Evolutionary conservation across 2,888 invertebrate species (phyloP).

Genomic region (Tanytarsus gracilentus): DNA sequence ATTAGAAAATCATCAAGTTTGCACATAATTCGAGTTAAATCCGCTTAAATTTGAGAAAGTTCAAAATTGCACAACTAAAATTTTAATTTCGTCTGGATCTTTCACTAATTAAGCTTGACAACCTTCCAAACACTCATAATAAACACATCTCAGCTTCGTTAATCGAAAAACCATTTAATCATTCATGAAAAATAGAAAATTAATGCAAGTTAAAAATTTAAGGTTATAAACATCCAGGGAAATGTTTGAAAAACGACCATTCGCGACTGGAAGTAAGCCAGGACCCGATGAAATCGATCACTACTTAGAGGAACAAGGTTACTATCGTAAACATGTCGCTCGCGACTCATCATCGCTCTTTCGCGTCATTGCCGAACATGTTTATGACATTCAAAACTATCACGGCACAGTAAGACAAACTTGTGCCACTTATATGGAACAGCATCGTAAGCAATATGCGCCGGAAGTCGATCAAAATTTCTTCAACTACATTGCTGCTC

Average conservation of each 20-base stretch:
- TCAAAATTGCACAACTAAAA: too few relatives aligned
- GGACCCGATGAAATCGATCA: slow-evolving; percentile 52
- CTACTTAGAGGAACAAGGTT: slow-evolving; percentile 69
- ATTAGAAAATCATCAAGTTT: too few relatives aligned
- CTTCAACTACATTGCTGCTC: slow-evolving; percentile 58
- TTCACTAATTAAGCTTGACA: too few relatives aligned
- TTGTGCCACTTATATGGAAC: slow-evolving; percentile 62
- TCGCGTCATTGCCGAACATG: slow-evolving; percentile 79
- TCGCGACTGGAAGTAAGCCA: slow-evolving; percentile 42
- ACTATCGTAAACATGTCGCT: slow-evolving; percentile 79
- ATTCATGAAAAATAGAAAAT: too few relatives aligned
- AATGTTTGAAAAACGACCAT: slow-evolving; percentile 34
- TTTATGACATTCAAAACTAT: slow-evolving; percentile 56
- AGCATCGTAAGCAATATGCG: slow-evolving; percentile 4
- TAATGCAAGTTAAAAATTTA: slow-evolving; percentile 4
- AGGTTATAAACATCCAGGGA: not conserved
- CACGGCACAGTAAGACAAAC: slow-evolving; percentile 65
- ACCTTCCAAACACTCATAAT: too few relatives aligned
- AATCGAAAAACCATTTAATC: too few relatives aligned
- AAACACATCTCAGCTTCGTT: too few relatives aligned
- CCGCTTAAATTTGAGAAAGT: too few relatives aligned
- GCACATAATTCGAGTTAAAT: too few relatives aligned
- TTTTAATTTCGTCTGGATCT: too few relatives aligned
- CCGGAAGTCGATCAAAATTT: slow-evolving; percentile 52
- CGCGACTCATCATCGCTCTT: slow-evolving; percentile 56